phyloP scores from a whole-genome alignment of 2,113 vertebrate species.

The Edolisoma coerulescens region DNA sequence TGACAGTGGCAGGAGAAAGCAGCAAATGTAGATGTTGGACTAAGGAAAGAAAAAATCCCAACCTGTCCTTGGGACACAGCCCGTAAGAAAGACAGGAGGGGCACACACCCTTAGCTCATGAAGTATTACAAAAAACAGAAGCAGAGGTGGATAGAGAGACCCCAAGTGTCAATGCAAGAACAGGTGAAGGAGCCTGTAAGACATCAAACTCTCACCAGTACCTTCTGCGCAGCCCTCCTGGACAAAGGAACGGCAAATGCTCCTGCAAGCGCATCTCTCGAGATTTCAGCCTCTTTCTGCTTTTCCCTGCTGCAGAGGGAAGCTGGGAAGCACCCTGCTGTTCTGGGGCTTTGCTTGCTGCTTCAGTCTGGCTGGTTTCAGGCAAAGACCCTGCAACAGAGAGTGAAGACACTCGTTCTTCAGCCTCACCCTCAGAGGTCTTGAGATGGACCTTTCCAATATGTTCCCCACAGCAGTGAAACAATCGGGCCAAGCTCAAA shows the following conservation, averaged over 20 bases:
- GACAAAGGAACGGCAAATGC: background rate
- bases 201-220: constrained; percentile 26
- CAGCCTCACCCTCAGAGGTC: background rate
- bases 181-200: background rate
- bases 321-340: background rate
- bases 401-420: background rate
- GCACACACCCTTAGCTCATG: background rate
- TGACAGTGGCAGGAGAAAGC: background rate
- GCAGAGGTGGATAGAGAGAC: background rate
- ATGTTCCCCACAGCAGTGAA: background rate
- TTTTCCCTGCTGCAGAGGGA: background rate
- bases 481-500: background rate
- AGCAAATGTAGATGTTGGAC: background rate
- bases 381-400: constrained; percentile 48
- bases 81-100: background rate
- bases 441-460: background rate
- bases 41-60: background rate
- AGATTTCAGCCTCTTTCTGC: constrained; percentile 60
- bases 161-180: background rate
- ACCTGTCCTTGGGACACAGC: background rate
- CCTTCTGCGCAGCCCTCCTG: background rate
- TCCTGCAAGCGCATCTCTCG: background rate
- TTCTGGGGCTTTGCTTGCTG: background rate
- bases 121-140: background rate
- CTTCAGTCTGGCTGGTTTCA: constrained; percentile 10